Evolutionary conservation across 2,888 invertebrate genomes (phyloP).

Genomic region (Yponomeuta cagnagella): DNA sequence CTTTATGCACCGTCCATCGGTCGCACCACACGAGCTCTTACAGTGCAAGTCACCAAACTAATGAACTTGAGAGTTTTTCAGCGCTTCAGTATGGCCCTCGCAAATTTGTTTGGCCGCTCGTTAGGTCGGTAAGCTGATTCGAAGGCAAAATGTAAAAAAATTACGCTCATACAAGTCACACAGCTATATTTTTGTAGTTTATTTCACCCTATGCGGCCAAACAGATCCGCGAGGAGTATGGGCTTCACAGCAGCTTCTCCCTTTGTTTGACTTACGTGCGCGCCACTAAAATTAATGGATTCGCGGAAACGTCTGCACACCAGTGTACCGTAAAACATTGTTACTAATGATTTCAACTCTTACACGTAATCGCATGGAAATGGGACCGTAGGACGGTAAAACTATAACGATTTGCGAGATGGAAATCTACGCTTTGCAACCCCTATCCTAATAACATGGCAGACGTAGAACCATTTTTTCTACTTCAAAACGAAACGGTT

Average conservation of each 20-base stretch:
- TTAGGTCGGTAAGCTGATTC: slow-evolving; percentile 18
- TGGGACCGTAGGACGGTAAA: not conserved
- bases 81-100: slow-evolving; percentile 15
- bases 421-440: slow-evolving; percentile 1
- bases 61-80: slow-evolving; percentile 48
- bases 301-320: slow-evolving; percentile 26
- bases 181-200: too few relatives aligned
- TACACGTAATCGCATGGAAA: slow-evolving; percentile 24
- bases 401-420: not conserved
- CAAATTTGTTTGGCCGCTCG: slow-evolving; percentile 31
- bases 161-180: too few relatives aligned
- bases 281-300: slow-evolving; percentile 32
- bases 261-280: slow-evolving; percentile 21
- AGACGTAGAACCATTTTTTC: not conserved
- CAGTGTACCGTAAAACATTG: slow-evolving; percentile 22
- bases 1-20: not conserved
- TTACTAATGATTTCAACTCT: slow-evolving; percentile 32
- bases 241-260: slow-evolving; percentile 9
- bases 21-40: slow-evolving; percentile 12
- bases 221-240: slow-evolving; percentile 17
- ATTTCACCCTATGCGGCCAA: slow-evolving; percentile 16
- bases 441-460: slow-evolving; percentile 19
- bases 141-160: too few relatives aligned
- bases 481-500: not conserved
- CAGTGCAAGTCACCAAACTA: slow-evolving; percentile 62